Base-by-base conservation (phyloP, 1,140 invertebrate genomes). In the Macrobrachium rosenbergii region DNA sequence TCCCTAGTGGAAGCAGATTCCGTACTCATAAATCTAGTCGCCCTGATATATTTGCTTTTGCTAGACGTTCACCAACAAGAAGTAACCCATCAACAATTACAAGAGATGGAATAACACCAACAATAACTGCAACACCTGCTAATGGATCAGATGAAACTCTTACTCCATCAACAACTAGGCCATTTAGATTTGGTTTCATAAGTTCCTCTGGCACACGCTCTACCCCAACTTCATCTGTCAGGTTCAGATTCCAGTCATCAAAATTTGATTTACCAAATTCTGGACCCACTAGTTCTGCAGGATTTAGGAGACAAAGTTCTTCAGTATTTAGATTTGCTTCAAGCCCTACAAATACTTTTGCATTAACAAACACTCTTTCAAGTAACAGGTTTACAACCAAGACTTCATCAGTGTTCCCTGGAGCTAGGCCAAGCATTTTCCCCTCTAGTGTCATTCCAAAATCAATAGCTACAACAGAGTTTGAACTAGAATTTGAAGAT, bases 151-250 rank as follows among this genome's bases (percentile, higher is more conserved):
- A 85, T 5, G 43, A 45, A 12, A 43, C 62, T 43, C 73, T 45
- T 14, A 23, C 63, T 14, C 17, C 80, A 45, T 52, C 80, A n/a
- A 5, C 80, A 37, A 52, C 14, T 43, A 80, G 80, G 8, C 86
- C 86, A 52, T 88, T 88, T 81, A 72, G 86, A 14, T 88, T 88
- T 78, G 86, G 72, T 17, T 88, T 88, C 63, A 8, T 77, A n/a
- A 43, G 21, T 21, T 69, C 73, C 21, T 6, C 83, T n/a, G 67
- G 19, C 16, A 28, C 23, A n/a, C 75, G 62, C 2, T 2, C n/a
- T 16, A 21, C 73, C 0, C 16, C 62, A 52, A 17, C 77, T 19
- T 81, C 84, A 5, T 81, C 84, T 8, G 21, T 73, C 37, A 45
- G 85, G 10, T 87, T 87, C 77, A 77, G 85, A 21, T 87, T 87